These are phyloP conservation scores for Epinephelus moara DNA, from an alignment of 2,113 vertebrate genomes.

Conservation along the genomic window DNA sequence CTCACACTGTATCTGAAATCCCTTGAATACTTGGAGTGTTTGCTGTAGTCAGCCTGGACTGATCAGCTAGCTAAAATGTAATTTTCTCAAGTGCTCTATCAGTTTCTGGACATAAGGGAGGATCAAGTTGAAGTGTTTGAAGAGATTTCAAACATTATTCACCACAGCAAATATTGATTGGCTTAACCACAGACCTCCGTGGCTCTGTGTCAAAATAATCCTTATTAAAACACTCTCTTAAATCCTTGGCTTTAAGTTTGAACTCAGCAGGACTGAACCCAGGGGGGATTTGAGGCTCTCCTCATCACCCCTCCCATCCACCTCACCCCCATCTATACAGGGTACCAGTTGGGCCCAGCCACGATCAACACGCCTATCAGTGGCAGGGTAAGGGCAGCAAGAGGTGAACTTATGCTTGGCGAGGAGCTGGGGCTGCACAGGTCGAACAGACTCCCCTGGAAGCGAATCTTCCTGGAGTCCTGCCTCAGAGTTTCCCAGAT, in stretches of 20 bases:
- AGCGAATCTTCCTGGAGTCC: constrained; percentile 84
- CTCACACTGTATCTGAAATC: constrained; percentile 23
- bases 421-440: constrained; percentile 79
- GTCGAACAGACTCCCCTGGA: constrained; percentile 86
- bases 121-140: constrained; percentile 44
- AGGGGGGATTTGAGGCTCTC: background rate
- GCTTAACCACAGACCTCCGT: constrained; percentile 38
- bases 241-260: constrained; percentile 76
- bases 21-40: background rate
- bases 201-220: constrained; percentile 55
- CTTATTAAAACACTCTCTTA: constrained; percentile 58
- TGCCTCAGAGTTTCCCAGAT: constrained; percentile 85
- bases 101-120: constrained; percentile 17
- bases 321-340: constrained; percentile 47
- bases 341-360: constrained; percentile 40
- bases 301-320: constrained; percentile 9
- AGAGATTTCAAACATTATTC: constrained; percentile 54
- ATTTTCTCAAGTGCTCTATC: constrained; percentile 20
- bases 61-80: constrained; percentile 5
- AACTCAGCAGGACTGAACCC: constrained; percentile 35
- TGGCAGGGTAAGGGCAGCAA: constrained; percentile 55
- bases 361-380: constrained; percentile 61
- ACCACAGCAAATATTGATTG: constrained; percentile 56
- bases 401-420: constrained; percentile 49
- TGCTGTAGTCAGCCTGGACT: constrained; percentile 13